Evolutionary conservation across 2,888 invertebrate species (phyloP), one percentile per base, ranked within the genome.

Genomic region (Aphidius colemani): DNA sequence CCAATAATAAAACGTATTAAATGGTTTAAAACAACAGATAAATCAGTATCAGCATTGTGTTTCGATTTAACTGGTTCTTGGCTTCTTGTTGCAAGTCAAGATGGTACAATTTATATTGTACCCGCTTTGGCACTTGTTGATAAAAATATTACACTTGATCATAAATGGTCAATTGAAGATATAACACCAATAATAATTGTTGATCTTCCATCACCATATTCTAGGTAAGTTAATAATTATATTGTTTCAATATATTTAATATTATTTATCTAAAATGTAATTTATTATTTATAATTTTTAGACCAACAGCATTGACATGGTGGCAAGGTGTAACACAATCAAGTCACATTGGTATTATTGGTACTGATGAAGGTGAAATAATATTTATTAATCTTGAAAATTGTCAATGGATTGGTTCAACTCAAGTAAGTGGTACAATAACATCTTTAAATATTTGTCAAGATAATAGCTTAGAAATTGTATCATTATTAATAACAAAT

Each of bases 41-140:
- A 76, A 68, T 70, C 72, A 59, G 77, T 82, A 9, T 68, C 78
- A n/a, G 76, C 80, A 58, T 65, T 94, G 79, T 93, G 93, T 80
- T 94, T 95, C 82, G 93, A 94, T 83, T 91, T 93, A 1, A 88
- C 90, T 65, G 94, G 93, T 61, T 88, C 89, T 50, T 92, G 92
- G 92, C 83, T 92, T 40, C 83, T 92, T 39, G 85, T 89, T 69
- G 73, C 79, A 10, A 77, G 73, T 48, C 61, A 84, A 30, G 88
- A 89, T 78, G 85, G 87, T 64, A 86, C 88, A 7, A 78, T 89
- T 11, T 88, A 86, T 72, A 86, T 89, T 69, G 80, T 89, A 50
- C 89, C 89, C 64, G 86, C 87, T 11, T 76, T 88, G 61, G 84
- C 85, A 67, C 79, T 88, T 67, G 83, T 89, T 53, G 88, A 87